These are phyloP conservation scores for Acropternis orthonyx DNA, from an alignment of 2,797 vertebrate genomes.

Conservation along the genomic window DNA sequence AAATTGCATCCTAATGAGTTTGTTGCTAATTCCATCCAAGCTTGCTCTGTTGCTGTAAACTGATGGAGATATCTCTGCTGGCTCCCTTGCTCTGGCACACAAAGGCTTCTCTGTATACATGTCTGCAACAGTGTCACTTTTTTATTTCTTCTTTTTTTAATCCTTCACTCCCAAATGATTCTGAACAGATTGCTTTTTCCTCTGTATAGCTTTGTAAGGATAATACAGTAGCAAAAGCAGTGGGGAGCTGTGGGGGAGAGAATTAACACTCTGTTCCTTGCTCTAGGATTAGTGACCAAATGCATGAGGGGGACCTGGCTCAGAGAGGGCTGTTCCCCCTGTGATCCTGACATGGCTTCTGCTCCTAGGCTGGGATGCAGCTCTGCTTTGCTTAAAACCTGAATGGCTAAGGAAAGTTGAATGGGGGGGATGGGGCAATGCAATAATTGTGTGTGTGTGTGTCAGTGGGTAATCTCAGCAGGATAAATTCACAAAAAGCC, in stretches of 20 bases:
- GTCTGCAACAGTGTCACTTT: background rate
- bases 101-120: conserved; percentile 24
- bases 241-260: background rate
- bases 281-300: background rate
- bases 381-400: background rate
- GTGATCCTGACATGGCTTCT: background rate
- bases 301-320: fast-evolving
- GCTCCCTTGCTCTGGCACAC: conserved; percentile 17
- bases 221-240: background rate
- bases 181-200: background rate
- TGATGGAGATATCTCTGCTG: conserved; percentile 53
- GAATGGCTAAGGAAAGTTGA: background rate
- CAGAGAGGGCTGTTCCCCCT: fast-evolving
- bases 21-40: background rate
- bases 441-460: background rate
- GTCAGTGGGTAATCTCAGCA: background rate
- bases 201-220: conserved; percentile 22
- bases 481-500: background rate
- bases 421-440: fast-evolving
- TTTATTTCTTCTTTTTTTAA: background rate
- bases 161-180: background rate
- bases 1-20: background rate
- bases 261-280: background rate
- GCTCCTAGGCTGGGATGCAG: background rate
- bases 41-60: background rate